Percentiles rank a stretch among this genome's conserved stretches.
Evolutionary conservation across 2,113 vertebrate species (phyloP).

Genomic region (Sander lucioperca): DNA sequence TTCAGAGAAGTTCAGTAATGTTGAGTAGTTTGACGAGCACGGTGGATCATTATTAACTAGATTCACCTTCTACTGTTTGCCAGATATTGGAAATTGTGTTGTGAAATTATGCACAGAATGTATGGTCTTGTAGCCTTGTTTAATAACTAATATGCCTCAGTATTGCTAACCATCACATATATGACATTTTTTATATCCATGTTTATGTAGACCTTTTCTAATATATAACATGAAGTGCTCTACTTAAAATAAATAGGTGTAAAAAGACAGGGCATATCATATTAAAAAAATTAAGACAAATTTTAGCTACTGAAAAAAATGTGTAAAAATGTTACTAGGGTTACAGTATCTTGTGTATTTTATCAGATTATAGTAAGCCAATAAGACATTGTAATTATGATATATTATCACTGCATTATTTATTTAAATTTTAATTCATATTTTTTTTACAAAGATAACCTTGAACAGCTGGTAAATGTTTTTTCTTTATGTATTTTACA

Average conservation of each 20-base stretch:
- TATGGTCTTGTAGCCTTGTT: not conserved
- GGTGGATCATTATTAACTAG: not conserved
- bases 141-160: not conserved
- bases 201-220: not conserved
- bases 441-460: not conserved
- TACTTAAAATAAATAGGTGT: not conserved
- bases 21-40: not conserved
- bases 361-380: conserved; percentile 8
- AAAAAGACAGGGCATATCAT: not conserved
- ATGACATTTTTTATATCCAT: not conserved
- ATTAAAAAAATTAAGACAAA: not conserved
- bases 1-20: not conserved
- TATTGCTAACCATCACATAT: not conserved
- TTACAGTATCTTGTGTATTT: not conserved
- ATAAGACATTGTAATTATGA: not conserved
- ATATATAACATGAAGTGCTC: not conserved
- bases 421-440: not conserved
- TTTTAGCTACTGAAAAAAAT: not conserved
- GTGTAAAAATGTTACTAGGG: not conserved
- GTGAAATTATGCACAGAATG: not conserved
- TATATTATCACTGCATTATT: not conserved
- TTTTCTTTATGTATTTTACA: not conserved
- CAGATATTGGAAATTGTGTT: not conserved
- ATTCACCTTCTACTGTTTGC: not conserved
- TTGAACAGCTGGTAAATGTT: not conserved